phyloP scores from a whole-genome alignment of 1,140 invertebrate species.

The Penaeus japonicus region DNA sequence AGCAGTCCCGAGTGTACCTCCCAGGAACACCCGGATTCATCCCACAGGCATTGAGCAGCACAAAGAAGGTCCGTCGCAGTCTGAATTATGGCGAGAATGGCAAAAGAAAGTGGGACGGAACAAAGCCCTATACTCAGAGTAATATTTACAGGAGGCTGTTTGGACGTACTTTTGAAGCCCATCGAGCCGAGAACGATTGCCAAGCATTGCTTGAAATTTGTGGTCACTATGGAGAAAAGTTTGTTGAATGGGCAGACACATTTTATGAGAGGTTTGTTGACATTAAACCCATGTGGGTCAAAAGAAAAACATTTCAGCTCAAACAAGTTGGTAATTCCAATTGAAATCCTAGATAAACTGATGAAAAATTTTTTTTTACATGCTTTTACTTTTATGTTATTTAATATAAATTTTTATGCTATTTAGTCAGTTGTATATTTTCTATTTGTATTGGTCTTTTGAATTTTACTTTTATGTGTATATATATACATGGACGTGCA shows the following conservation, averaged over 20 bases:
- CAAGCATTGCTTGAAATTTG: conserved; percentile 35
- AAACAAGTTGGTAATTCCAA: not conserved
- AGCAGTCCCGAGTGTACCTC: not conserved
- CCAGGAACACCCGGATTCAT: not conserved
- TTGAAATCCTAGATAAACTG: too few species aligned
- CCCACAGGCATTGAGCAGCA: not conserved
- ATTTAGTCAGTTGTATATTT: too few species aligned
- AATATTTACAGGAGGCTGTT: conserved; percentile 40
- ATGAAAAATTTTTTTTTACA: too few species aligned
- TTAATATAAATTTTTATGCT: too few species aligned
- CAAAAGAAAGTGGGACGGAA: conserved; percentile 4
- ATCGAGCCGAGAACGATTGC: conserved; percentile 33
- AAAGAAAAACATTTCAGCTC: conserved; percentile 23
- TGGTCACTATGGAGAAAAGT: conserved; percentile 40
- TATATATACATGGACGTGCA: too few species aligned
- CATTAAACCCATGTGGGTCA: conserved; percentile 46
- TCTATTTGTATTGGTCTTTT: too few species aligned
- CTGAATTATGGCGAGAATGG: conserved; percentile 4
- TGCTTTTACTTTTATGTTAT: too few species aligned
- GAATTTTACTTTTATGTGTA: too few species aligned
- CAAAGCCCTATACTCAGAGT: conserved; percentile 13
- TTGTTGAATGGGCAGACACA: conserved; percentile 47
- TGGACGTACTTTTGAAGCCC: conserved; percentile 10
- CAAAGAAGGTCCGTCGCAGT: conserved; percentile 8
- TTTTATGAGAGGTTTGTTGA: not conserved